Conservation (phyloP, 2,888 invertebrate genomes). For the Ectobius pallidus region DNA sequence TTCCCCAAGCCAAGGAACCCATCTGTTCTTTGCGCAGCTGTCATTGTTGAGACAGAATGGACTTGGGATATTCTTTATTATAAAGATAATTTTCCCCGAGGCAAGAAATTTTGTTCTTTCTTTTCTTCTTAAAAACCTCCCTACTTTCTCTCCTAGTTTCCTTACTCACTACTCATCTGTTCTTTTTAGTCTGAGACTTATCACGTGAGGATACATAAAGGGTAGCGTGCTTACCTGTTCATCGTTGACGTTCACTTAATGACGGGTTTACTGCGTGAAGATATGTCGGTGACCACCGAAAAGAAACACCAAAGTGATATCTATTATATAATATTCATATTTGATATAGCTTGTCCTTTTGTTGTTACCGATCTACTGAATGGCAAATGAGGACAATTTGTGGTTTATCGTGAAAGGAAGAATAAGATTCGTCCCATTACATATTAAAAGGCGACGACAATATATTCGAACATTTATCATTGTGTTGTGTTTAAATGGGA, state of each 20-base stretch:
- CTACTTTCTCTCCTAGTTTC: neutral
- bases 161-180: neutral
- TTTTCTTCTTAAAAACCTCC: constrained; percentile 18
- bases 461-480: too few species aligned
- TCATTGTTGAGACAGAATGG: constrained; percentile 28
- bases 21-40: constrained; percentile 31
- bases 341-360: neutral
- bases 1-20: constrained; percentile 5
- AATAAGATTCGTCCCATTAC: neutral
- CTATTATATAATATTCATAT: neutral
- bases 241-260: constrained; percentile 18
- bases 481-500: too few species aligned
- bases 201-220: constrained; percentile 19
- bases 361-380: neutral
- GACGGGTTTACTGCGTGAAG: neutral
- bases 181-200: neutral
- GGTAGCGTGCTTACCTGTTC: neutral
- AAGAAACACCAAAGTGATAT: neutral
- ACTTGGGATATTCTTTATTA: constrained; percentile 27
- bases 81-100: constrained; percentile 24
- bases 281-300: neutral
- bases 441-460: constrained; percentile 11
- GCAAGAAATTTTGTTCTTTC: constrained; percentile 6
- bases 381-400: neutral
- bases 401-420: neutral